These are phyloP conservation scores for Trichonephila clavata DNA, from an alignment of 1,140 invertebrate species.

Conservation along the genomic window DNA sequence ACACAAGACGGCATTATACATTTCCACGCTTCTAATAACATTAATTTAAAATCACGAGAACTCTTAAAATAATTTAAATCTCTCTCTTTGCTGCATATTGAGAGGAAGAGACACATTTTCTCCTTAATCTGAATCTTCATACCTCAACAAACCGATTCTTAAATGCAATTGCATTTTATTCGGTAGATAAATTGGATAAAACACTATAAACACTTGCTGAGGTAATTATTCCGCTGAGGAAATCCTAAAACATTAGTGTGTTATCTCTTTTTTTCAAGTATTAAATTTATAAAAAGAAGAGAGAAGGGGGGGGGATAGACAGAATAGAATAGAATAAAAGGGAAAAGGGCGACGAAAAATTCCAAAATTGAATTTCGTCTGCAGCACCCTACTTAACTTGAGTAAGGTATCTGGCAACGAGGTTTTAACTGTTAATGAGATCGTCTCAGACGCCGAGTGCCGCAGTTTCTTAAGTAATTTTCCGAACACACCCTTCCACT, in stretches of 20 bases:
- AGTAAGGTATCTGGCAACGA: conserved; percentile 29
- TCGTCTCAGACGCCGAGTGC: conserved; percentile 14
- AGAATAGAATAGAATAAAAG: background rate
- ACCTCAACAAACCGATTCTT: background rate
- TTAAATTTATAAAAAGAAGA: conserved; percentile 10
- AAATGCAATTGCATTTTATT: conserved; percentile 13
- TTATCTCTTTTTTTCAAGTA: background rate
- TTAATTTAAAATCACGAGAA: no score
- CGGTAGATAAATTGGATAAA: conserved; percentile 16
- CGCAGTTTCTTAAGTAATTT: conserved; percentile 29
- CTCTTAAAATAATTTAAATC: no score
- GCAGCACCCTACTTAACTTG: conserved; percentile 31
- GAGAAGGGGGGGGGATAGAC: background rate
- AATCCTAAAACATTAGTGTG: conserved; percentile 17
- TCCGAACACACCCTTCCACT: background rate
- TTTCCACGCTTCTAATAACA: no score
- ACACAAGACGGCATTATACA: no score
- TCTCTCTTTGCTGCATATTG: no score
- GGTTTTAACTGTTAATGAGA: conserved; percentile 51
- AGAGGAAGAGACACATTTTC: background rate
- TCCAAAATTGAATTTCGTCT: conserved; percentile 48
- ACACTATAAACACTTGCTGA: conserved; percentile 20
- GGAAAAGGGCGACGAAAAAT: background rate
- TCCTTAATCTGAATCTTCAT: background rate
- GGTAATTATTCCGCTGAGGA: conserved; percentile 6